Evolutionary conservation across 2,888 invertebrate genomes (phyloP).

Genomic region (Augiades crinisus): DNA sequence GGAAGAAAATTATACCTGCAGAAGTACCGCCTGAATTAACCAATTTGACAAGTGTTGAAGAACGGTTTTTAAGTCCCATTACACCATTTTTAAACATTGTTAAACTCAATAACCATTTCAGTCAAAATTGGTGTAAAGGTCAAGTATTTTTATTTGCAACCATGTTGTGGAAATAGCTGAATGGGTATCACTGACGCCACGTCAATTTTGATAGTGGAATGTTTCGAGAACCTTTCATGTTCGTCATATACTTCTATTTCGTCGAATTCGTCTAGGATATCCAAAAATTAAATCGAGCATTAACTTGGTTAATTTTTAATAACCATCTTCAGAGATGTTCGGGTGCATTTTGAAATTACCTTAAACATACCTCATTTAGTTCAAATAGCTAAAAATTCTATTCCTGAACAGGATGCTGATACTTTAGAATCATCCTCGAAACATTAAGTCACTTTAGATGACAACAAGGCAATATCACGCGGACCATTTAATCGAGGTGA

Average conservation of each 20-base stretch:
- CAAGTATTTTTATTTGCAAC: conserved; percentile 36
- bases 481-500: conserved; percentile 32
- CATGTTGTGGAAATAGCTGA: conserved; percentile 33
- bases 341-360: no score
- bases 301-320: conserved; percentile 29
- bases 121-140: conserved; percentile 38
- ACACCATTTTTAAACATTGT: conserved; percentile 38
- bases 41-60: conserved; percentile 26
- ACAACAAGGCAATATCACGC: conserved; percentile 26
- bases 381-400: no score
- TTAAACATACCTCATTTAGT: no score
- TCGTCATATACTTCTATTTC: no score
- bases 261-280: conserved; percentile 32
- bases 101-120: conserved; percentile 35
- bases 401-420: no score
- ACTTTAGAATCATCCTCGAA: no score
- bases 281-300: conserved; percentile 29
- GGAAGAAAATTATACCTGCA: conserved; percentile 33
- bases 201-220: no score
- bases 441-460: conserved; percentile 23
- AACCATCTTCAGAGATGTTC: no score
- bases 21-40: conserved; percentile 30
- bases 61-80: conserved; percentile 30
- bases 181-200: conserved; percentile 33
- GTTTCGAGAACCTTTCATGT: no score